Evolutionary conservation across 64 coral and sea anemone genomes (phyloP).

Genomic region (Actinia equina): DNA sequence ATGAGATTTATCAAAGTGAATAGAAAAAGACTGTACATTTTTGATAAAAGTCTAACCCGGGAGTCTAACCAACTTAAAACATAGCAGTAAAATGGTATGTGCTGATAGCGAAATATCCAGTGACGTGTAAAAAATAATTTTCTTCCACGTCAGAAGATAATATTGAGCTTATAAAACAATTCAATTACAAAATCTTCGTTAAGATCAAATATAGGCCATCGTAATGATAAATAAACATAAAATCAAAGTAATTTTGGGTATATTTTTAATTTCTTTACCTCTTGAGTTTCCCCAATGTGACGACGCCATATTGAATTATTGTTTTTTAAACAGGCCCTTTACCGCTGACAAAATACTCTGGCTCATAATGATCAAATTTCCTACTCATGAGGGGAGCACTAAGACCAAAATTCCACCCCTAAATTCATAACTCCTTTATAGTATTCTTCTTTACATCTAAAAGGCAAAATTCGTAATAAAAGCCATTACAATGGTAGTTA

Average conservation of each 20-base stretch:
- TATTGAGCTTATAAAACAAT: neutral
- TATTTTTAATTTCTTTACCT: neutral
- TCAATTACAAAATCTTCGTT: neutral
- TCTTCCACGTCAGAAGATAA: no score
- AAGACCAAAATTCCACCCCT: neutral
- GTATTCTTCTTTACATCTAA: no score
- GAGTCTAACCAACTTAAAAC: no score
- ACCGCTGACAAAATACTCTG: neutral
- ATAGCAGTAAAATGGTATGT: no score
- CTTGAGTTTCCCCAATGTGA: neutral
- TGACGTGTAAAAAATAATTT: no score
- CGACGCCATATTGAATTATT: constrained; percentile 18
- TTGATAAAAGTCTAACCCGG: no score
- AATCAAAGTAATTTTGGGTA: neutral
- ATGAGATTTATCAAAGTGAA: no score
- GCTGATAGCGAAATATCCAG: no score
- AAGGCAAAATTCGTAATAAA: no score
- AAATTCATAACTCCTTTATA: no score
- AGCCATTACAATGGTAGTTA: no score
- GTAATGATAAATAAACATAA: neutral
- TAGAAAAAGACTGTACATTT: no score
- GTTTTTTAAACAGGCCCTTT: neutral
- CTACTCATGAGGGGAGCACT: neutral
- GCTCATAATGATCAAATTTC: neutral
- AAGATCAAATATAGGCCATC: neutral